Percentiles rank a stretch among this genome's conserved stretches.
Conservation (phyloP, 2,113 vertebrate species). For the Tachysurus vachellii region DNA sequence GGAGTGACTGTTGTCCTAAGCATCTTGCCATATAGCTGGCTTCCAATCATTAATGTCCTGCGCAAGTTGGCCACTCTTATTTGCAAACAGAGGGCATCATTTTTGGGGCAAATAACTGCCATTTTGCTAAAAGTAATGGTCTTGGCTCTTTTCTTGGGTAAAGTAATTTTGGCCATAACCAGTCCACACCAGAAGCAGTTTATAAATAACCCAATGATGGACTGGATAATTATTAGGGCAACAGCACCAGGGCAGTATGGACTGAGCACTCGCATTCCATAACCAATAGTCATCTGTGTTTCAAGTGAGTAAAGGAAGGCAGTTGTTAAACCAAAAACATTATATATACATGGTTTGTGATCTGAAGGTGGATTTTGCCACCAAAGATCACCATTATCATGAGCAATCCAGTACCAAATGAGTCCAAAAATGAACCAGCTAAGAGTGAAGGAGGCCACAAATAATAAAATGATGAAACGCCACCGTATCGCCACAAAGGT, state of each 20-base stretch:
- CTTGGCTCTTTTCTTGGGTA: conserved; percentile 38
- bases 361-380: conserved; percentile 26
- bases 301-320: conserved; percentile 35
- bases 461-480: conserved; percentile 21
- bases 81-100: conserved; percentile 10
- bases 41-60: conserved; percentile 34
- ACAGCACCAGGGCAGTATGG: conserved; percentile 41
- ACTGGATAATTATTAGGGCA: conserved; percentile 20
- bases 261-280: conserved; percentile 26
- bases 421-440: conserved; percentile 41
- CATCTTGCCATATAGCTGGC: conserved; percentile 34
- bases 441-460: conserved; percentile 37
- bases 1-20: conserved; percentile 16
- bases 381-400: conserved; percentile 27
- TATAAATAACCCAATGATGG: conserved; percentile 29
- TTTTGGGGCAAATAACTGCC: conserved; percentile 32
- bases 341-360: conserved; percentile 39
- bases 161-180: conserved; percentile 31
- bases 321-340: conserved; percentile 33
- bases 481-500: conserved; percentile 22
- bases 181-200: conserved; percentile 40
- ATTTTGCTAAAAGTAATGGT: conserved; percentile 37
- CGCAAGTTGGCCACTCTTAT: conserved; percentile 37
- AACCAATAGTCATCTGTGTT: conserved; percentile 37
- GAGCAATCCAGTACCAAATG: conserved; percentile 40